These are phyloP conservation scores for Psophia crepitans DNA, from an alignment of 2,113 vertebrate genomes.

Conservation along the genomic window DNA sequence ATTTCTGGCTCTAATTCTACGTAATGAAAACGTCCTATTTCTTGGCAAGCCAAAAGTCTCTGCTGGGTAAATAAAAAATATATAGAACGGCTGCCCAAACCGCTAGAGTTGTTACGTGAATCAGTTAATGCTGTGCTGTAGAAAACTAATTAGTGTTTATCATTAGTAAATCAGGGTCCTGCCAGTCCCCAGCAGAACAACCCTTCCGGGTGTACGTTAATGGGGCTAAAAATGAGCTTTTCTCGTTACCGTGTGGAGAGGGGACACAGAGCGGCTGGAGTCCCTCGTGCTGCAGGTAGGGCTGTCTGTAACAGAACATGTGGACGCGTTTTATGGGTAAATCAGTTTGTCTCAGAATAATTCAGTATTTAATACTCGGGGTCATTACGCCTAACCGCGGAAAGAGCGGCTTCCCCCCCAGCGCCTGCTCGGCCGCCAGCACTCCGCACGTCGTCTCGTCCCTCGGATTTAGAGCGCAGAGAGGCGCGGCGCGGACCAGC, in stretches of 20 bases:
- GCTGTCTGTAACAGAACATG: not conserved
- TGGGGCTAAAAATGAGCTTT: not conserved
- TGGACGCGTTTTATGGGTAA: not conserved
- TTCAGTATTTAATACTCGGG: not conserved
- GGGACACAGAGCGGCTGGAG: not conserved
- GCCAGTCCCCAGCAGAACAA: not conserved
- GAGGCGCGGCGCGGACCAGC: fast-evolving
- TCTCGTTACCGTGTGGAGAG: not conserved
- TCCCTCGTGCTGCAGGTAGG: fast-evolving
- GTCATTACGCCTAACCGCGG: not conserved
- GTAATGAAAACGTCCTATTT: not conserved
- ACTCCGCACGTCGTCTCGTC: not conserved
- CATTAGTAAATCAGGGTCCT: not conserved
- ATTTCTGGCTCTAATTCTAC: slow-evolving; percentile 37
- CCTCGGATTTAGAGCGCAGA: not conserved
- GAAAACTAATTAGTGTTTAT: not conserved
- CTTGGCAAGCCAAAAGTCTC: not conserved
- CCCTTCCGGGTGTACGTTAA: not conserved
- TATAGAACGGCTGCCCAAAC: not conserved
- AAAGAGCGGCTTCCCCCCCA: not conserved
- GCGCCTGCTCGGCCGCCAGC: fast-evolving
- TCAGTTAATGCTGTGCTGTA: not conserved
- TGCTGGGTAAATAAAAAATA: not conserved
- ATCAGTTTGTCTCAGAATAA: not conserved
- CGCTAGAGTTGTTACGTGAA: not conserved